phyloP scores from a whole-genome alignment of 2,888 invertebrate species.

The Drosophila neonasuta region DNA sequence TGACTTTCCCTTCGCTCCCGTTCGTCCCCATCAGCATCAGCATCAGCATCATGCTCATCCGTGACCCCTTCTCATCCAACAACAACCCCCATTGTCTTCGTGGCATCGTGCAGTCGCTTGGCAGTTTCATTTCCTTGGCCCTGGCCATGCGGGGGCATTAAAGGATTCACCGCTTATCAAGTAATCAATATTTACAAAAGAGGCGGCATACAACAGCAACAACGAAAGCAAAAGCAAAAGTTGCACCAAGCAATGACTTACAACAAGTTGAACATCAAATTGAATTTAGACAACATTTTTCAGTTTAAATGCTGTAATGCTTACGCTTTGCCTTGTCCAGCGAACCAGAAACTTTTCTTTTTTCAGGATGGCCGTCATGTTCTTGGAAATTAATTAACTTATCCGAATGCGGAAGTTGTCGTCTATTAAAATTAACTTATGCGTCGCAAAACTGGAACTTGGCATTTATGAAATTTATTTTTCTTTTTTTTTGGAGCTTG shows the following conservation, averaged over 20 bases:
- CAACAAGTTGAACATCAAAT: constrained; percentile 62
- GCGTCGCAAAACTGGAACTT: constrained; percentile 25
- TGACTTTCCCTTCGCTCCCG: constrained; percentile 34
- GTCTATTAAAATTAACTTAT: constrained; percentile 52
- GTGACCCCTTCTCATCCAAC: constrained; percentile 3
- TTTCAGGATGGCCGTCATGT: constrained; percentile 30
- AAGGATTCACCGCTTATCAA: constrained; percentile 71
- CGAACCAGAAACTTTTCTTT: constrained; percentile 49
- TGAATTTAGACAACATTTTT: constrained; percentile 62
- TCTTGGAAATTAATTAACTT: constrained; percentile 71
- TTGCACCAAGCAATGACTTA: constrained; percentile 52
- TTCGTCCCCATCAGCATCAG: background rate
- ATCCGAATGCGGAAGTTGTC: constrained; percentile 60
- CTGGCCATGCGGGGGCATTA: constrained; percentile 61
- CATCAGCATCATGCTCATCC: background rate
- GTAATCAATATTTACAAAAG: constrained; percentile 77
- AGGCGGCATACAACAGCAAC: constrained; percentile 25
- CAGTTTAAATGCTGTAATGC: constrained; percentile 52
- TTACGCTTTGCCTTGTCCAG: constrained; percentile 26
- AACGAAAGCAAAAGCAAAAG: constrained; percentile 29
- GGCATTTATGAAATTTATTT: constrained; percentile 31
- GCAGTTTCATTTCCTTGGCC: constrained; percentile 61
- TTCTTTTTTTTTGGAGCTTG: constrained; percentile 18
- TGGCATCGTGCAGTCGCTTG: constrained; percentile 22
- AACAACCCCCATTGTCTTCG: background rate